phyloP scores from a whole-genome alignment of 2,113 vertebrate genomes.

The Steatornis caripensis region DNA sequence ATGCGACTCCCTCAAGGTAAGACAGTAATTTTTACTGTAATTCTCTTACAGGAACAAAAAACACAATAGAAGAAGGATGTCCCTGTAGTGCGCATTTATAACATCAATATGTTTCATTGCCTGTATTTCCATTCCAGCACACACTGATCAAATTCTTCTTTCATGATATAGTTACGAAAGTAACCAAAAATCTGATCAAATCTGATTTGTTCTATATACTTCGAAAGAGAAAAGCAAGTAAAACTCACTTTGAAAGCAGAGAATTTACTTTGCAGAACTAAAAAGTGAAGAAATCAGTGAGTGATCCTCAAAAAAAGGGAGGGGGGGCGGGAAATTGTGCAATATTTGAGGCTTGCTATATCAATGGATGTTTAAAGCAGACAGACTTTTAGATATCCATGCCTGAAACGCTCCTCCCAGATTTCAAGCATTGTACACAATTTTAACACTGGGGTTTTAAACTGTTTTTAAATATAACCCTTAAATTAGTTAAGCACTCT shows the following conservation, averaged over 20 bases:
- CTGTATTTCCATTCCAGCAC: background rate
- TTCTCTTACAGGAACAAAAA: constrained; percentile 31
- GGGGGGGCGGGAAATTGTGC: background rate
- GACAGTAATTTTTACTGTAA: constrained; percentile 18
- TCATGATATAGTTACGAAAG: constrained; percentile 35
- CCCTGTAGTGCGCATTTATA: constrained; percentile 1
- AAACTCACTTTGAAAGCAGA: constrained; percentile 17
- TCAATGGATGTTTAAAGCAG: background rate
- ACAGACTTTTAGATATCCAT: background rate
- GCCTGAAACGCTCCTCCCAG: background rate
- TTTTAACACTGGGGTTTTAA: background rate
- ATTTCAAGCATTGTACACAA: background rate
- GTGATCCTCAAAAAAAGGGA: background rate
- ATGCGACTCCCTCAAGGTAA: constrained; percentile 14
- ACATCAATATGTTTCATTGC: constrained; percentile 25
- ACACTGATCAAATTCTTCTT: constrained; percentile 32
- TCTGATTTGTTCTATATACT: constrained; percentile 37
- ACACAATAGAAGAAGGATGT: background rate
- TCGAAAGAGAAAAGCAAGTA: constrained; percentile 10
- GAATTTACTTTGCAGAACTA: background rate
- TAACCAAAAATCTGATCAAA: constrained; percentile 41
- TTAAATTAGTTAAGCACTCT: background rate
- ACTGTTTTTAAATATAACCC: background rate
- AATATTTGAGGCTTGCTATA: background rate
- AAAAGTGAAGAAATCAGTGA: background rate